These are phyloP conservation scores for Delichon dasypus DNA, from an alignment of 2,797 vertebrate species.

Conservation along the genomic window DNA sequence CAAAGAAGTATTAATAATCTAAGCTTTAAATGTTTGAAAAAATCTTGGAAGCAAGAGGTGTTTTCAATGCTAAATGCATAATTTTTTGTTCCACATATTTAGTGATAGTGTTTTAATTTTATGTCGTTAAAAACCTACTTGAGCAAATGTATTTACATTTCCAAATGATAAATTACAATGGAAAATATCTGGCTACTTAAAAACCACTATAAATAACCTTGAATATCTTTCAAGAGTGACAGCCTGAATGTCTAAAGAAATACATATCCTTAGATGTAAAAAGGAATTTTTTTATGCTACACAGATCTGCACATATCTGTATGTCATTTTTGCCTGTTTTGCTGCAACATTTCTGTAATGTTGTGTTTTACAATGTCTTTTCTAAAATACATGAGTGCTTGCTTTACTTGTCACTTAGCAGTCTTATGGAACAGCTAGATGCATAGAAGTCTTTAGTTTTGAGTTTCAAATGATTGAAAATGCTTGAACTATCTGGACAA, in stretches of 20 bases:
- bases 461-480: neutral
- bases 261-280: neutral
- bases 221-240: neutral
- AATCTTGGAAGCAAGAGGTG: neutral
- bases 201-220: neutral
- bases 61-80: neutral
- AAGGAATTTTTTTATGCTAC: neutral
- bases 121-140: neutral
- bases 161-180: neutral
- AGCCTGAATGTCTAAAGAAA: neutral
- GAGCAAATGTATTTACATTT: neutral
- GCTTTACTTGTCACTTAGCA: neutral
- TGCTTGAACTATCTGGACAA: neutral
- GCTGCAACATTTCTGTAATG: neutral
- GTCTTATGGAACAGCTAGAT: neutral
- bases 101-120: neutral
- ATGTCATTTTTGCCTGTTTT: neutral
- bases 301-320: neutral
- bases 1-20: neutral
- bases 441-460: neutral
- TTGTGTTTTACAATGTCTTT: neutral
- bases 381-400: neutral
- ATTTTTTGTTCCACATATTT: neutral
- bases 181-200: neutral
- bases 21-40: neutral